Evolutionary conservation across 2,113 vertebrate species (phyloP).

Genomic region (Notiomystis cincta): DNA sequence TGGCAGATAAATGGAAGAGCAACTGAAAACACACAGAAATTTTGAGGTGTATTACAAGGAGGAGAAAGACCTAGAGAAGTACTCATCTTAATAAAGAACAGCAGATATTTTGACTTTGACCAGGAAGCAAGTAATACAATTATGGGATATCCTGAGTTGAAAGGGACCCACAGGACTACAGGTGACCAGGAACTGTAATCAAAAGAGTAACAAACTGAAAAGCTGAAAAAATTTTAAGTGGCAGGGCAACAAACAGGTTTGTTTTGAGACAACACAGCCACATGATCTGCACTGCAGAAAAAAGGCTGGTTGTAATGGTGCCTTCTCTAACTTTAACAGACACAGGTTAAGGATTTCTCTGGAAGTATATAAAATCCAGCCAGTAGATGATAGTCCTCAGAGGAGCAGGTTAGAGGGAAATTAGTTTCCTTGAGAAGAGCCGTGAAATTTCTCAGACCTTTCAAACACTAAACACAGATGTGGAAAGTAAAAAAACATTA

Average conservation of each 20-base stretch:
- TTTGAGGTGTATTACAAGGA: background rate
- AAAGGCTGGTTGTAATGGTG: background rate
- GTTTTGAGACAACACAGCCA: background rate
- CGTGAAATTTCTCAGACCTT: background rate
- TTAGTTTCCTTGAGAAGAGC: background rate
- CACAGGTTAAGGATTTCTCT: background rate
- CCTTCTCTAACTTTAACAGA: background rate
- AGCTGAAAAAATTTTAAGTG: background rate
- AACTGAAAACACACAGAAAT: background rate
- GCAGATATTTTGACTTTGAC: background rate
- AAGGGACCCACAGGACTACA: background rate
- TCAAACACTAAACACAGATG: background rate
- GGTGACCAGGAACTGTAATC: background rate
- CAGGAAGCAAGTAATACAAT: background rate
- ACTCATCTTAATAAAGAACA: background rate
- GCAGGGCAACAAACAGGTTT: background rate
- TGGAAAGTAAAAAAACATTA: background rate
- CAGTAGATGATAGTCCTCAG: background rate
- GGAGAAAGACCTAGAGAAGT: background rate
- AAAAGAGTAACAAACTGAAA: background rate
- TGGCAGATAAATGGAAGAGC: background rate
- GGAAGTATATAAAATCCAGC: background rate
- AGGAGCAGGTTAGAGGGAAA: background rate
- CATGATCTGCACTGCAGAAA: background rate
- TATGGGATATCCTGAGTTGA: background rate